Evolutionary conservation across 2,888 invertebrate genomes (phyloP).

Genomic region (Tromatobia lineatoria): DNA sequence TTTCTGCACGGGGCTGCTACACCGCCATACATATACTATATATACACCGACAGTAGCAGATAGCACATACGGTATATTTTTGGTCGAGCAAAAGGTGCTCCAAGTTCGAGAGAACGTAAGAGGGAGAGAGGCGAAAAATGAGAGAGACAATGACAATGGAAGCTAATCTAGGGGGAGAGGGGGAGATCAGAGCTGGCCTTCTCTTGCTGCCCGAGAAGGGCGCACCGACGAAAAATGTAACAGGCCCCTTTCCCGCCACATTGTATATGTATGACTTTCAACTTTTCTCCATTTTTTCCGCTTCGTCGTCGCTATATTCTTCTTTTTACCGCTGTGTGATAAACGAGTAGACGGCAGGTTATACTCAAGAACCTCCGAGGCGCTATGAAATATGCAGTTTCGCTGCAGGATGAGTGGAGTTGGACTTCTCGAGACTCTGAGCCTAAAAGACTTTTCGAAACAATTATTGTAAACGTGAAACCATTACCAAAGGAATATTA

Average conservation of each 20-base stretch:
- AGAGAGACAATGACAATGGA: constrained; percentile 28
- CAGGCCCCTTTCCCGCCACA: constrained; percentile 18
- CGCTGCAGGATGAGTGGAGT: neutral
- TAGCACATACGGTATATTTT: constrained; percentile 9
- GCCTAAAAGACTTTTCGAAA: neutral
- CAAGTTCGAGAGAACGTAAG: constrained; percentile 3
- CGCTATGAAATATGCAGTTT: constrained; percentile 22
- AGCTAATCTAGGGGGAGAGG: constrained; percentile 43
- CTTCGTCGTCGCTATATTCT: constrained; percentile 13
- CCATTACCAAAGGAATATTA: neutral
- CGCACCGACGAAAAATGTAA: constrained; percentile 41
- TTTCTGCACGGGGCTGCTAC: constrained; percentile 32
- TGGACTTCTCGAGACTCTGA: neutral
- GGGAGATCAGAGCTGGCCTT: constrained; percentile 10
- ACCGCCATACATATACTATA: neutral
- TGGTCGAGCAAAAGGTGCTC: neutral
- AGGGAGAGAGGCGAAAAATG: neutral
- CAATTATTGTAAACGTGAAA: neutral
- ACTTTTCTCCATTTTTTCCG: constrained; percentile 40
- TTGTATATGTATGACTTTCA: constrained; percentile 44
- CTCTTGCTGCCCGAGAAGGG: neutral
- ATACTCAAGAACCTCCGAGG: neutral
- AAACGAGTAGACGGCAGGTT: constrained; percentile 13
- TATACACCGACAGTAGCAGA: neutral
- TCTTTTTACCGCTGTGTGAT: neutral